Evolutionary conservation across 2,797 vertebrate genomes (phyloP).

Genomic region (Hapalemur alaotrensis): DNA sequence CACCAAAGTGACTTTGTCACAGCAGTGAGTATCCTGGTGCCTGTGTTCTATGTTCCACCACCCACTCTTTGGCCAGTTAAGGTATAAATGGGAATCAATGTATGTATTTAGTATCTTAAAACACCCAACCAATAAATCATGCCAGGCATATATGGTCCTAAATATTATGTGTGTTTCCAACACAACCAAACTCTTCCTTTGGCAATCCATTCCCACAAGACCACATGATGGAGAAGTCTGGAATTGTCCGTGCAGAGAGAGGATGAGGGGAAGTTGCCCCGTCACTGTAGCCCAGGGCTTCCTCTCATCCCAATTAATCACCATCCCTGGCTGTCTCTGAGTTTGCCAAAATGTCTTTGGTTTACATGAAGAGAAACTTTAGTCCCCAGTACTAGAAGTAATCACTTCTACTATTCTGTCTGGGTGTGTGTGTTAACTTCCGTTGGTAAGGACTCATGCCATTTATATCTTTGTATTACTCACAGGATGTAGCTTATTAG

Average conservation of each 20-base stretch:
- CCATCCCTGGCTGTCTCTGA: background rate
- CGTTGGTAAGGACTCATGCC: fast-evolving
- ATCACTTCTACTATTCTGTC: background rate
- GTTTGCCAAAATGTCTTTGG: background rate
- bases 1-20: background rate
- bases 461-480: background rate
- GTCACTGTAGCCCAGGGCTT: background rate
- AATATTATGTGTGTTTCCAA: background rate
- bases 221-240: background rate
- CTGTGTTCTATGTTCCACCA: background rate
- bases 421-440: background rate
- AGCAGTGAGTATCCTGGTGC: background rate
- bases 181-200: background rate
- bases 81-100: background rate
- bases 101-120: background rate
- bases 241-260: background rate
- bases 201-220: background rate
- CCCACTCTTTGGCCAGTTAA: background rate
- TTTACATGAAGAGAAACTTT: background rate
- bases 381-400: background rate
- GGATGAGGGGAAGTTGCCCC: background rate
- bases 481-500: background rate
- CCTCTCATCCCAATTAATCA: background rate
- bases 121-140: background rate
- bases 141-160: background rate